A percentile compares a stretch with the other conserved stretches of the same genome.
phyloP scores from a whole-genome alignment of 2,888 invertebrate genomes.

The Cheilosia vulpina region DNA sequence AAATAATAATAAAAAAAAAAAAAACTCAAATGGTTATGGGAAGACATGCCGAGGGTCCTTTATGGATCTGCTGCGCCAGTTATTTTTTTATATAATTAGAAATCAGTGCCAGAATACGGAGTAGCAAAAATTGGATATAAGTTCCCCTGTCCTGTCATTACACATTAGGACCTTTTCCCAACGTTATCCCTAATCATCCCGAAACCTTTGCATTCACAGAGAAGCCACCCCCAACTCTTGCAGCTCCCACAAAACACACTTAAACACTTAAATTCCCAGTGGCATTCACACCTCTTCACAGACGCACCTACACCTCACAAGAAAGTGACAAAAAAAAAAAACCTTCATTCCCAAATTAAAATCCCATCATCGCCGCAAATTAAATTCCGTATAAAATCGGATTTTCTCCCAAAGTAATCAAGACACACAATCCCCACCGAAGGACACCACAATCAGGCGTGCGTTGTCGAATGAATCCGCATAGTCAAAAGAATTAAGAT shows the following conservation, averaged over 20 bases:
- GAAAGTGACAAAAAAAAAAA: not conserved
- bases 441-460: slow-evolving; percentile 66
- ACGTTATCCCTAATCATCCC: too few relatives aligned
- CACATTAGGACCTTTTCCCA: too few relatives aligned
- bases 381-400: slow-evolving; percentile 68
- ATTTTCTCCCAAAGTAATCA: slow-evolving; percentile 62
- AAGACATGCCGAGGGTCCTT: too few relatives aligned
- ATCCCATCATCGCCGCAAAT: slow-evolving; percentile 66
- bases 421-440: slow-evolving; percentile 43
- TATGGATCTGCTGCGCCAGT: too few relatives aligned
- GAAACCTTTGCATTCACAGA: too few relatives aligned
- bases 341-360: slow-evolving; percentile 44
- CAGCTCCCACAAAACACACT: not conserved
- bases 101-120: too few relatives aligned
- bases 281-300: slow-evolving; percentile 23
- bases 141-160: too few relatives aligned
- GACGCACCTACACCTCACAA: not conserved
- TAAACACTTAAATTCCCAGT: slow-evolving; percentile 18
- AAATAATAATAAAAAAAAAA: too few relatives aligned
- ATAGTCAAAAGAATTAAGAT: slow-evolving; percentile 59
- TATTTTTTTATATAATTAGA: too few relatives aligned
- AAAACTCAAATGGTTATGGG: too few relatives aligned
- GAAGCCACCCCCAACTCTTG: not conserved
- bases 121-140: too few relatives aligned
- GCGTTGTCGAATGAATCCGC: slow-evolving; percentile 38